Evolutionary conservation across 64 coral and sea anemone genomes (phyloP).

Genomic region (Actinia equina): DNA sequence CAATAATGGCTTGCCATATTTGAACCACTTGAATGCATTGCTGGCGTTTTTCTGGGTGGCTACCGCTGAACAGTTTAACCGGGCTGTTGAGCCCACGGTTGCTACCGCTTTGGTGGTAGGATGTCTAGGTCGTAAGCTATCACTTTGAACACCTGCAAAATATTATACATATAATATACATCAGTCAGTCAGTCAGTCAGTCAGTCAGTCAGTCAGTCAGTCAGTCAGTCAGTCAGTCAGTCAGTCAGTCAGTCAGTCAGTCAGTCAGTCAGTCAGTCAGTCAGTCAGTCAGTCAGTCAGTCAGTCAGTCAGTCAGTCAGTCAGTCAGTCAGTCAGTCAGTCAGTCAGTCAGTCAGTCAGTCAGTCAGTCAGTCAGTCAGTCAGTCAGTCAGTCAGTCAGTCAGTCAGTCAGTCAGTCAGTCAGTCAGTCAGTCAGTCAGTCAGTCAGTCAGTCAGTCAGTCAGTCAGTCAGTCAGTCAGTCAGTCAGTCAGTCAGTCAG

Average conservation of each 20-base stretch:
- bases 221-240: no score
- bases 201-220: no score
- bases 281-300: background rate
- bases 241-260: no score
- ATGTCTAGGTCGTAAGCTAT: background rate
- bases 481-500: background rate
- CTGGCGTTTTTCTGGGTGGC: background rate
- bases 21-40: constrained; percentile 21
- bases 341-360: background rate
- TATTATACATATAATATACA: no score
- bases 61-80: background rate
- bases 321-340: background rate
- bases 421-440: background rate
- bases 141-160: background rate
- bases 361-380: background rate
- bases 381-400: background rate
- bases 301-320: background rate
- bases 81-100: background rate
- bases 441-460: no score
- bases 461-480: no score
- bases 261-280: background rate
- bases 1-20: constrained; percentile 28
- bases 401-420: background rate
- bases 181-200: no score
- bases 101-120: background rate